A percentile compares a stretch with the other conserved stretches of the same genome.
Evolutionary conservation across 1,140 invertebrate species (phyloP).

Genomic region (Drosophila parvula): DNA sequence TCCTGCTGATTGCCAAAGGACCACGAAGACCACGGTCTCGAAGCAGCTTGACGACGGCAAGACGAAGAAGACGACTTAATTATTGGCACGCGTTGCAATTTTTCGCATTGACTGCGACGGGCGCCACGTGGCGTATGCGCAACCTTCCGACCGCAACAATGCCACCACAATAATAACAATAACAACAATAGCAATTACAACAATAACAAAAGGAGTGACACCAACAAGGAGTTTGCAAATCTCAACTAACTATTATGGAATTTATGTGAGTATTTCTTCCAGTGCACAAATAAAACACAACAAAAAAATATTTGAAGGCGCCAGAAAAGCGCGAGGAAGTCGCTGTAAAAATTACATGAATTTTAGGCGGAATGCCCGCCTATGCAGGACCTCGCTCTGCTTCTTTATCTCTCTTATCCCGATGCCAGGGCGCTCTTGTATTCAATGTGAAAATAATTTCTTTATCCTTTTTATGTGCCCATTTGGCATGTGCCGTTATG

Average conservation of each 20-base stretch:
- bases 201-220: conserved; percentile 19
- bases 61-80: conserved; percentile 60
- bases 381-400: conserved; percentile 1
- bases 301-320: conserved; percentile 29
- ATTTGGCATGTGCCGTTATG: conserved; percentile 84
- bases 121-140: conserved; percentile 75
- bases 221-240: neutral
- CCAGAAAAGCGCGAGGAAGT: conserved; percentile 42
- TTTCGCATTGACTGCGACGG: conserved; percentile 67
- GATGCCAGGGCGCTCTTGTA: conserved; percentile 54
- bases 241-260: conserved; percentile 59
- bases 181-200: conserved; percentile 29
- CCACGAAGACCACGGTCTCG: neutral
- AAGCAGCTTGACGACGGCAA: conserved; percentile 17
- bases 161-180: conserved; percentile 26
- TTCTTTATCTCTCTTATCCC: conserved; percentile 34
- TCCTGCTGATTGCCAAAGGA: conserved; percentile 4
- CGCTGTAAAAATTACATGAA: conserved; percentile 78
- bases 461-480: conserved; percentile 84
- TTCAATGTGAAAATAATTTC: conserved; percentile 84
- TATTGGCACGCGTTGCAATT: conserved; percentile 81
- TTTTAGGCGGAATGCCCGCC: conserved; percentile 52
- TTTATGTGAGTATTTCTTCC: neutral
- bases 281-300: conserved; percentile 14
- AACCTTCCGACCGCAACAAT: conserved; percentile 68